Evolutionary conservation across 2,797 vertebrate genomes (phyloP).

Genomic region (Acomys russatus): DNA sequence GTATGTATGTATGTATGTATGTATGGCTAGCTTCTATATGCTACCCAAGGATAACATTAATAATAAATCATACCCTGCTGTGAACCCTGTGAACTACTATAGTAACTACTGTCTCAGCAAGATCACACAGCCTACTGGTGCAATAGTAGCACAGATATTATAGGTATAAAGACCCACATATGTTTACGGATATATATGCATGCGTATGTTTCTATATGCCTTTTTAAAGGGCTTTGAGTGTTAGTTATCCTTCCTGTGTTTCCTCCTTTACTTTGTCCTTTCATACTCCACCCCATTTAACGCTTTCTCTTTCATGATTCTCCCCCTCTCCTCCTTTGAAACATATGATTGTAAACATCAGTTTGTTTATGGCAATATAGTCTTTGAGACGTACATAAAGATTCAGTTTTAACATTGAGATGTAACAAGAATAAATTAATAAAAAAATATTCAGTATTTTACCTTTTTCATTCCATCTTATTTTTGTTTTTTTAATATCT

Average conservation of each 20-base stretch:
- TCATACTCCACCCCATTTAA: background rate
- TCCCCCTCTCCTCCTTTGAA: background rate
- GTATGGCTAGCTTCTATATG: background rate
- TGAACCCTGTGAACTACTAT: background rate
- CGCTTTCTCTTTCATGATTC: background rate
- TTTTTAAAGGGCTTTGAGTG: too few relatives aligned
- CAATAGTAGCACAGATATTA: too few relatives aligned
- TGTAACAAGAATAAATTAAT: too few relatives aligned
- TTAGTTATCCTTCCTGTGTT: background rate
- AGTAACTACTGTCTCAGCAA: background rate
- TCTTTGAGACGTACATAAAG: conserved; percentile 36
- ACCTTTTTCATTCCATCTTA: background rate
- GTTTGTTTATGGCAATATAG: background rate
- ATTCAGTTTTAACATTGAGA: too few relatives aligned
- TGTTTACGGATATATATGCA: background rate
- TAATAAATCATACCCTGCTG: background rate
- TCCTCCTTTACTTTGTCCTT: background rate
- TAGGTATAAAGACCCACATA: background rate
- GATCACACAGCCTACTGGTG: too few relatives aligned
- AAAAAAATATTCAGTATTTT: background rate
- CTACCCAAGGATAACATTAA: background rate
- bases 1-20: background rate
- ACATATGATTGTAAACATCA: conserved; percentile 32
- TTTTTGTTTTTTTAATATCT: background rate
- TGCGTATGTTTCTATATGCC: background rate